Conservation (phyloP, 92 coral and sea anemone species). For the Phenganax stokvisi region DNA sequence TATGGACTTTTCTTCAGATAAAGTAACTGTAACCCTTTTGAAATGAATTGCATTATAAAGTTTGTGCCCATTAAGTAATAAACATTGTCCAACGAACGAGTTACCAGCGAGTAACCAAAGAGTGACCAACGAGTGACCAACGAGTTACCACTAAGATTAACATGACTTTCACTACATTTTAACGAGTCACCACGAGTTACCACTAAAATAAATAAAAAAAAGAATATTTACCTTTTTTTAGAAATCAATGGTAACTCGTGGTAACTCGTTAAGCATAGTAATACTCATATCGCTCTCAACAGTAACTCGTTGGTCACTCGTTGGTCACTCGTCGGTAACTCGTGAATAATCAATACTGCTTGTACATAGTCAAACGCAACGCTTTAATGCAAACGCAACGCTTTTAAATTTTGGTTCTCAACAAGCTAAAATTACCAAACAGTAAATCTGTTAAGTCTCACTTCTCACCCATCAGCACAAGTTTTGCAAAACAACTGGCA, state of each 20-base stretch:
- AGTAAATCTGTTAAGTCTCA: neutral
- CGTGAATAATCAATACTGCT: neutral
- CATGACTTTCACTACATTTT: neutral
- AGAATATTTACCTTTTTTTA: neutral
- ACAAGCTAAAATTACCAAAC: neutral
- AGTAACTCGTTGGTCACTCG: neutral
- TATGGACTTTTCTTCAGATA: neutral
- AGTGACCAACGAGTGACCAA: conserved; percentile 22
- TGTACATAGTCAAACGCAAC: neutral
- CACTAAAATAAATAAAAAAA: neutral
- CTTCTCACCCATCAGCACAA: conserved; percentile 8
- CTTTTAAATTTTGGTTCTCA: neutral
- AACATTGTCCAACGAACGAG: neutral
- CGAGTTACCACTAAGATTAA: conserved; percentile 17
- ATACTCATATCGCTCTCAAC: neutral
- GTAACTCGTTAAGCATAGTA: neutral
- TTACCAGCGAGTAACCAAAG: neutral
- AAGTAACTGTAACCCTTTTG: neutral
- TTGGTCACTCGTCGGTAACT: neutral
- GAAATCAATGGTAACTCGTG: conserved; percentile 4
- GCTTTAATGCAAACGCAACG: neutral
- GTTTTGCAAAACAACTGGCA: neutral
- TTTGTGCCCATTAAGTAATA: neutral
- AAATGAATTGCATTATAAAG: neutral
- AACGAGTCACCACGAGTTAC: conserved; percentile 10